phyloP scores from a whole-genome alignment of 2,888 invertebrate species.

The Spodoptera littoralis region DNA sequence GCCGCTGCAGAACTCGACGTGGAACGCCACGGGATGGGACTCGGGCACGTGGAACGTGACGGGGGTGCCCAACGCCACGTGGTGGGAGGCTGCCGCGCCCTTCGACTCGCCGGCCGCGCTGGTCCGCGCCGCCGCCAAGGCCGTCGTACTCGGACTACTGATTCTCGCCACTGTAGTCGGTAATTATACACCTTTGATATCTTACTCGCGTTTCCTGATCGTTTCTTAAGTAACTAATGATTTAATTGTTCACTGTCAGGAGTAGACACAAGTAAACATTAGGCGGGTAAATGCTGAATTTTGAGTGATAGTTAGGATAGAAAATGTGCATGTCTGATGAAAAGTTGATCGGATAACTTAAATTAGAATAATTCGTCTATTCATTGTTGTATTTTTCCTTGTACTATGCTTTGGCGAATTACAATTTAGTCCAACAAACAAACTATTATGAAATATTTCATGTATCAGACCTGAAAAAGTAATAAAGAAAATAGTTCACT shows the following conservation, averaged over 20 bases:
- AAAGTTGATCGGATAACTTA: too few relatives aligned
- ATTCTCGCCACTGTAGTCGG: slow-evolving; percentile 90
- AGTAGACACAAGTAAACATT: too few relatives aligned
- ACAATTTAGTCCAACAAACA: too few relatives aligned
- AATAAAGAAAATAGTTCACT: too few relatives aligned
- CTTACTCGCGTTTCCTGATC: slow-evolving; percentile 11
- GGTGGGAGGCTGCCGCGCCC: slow-evolving; percentile 82
- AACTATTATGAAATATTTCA: too few relatives aligned
- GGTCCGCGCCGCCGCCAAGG: slow-evolving; percentile 90
- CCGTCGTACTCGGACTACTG: slow-evolving; percentile 88
- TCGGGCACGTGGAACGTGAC: slow-evolving; percentile 76
- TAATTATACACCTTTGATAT: slow-evolving; percentile 65
- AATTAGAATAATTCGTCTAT: too few relatives aligned
- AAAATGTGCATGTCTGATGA: too few relatives aligned
- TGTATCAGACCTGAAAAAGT: too few relatives aligned
- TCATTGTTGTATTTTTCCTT: too few relatives aligned
- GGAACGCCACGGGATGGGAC: slow-evolving; percentile 78
- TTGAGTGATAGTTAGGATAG: too few relatives aligned
- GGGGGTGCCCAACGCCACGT: slow-evolving; percentile 75
- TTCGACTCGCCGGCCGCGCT: slow-evolving; percentile 87
- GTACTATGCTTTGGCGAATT: too few relatives aligned
- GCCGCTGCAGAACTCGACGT: slow-evolving; percentile 75
- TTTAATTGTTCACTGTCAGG: background rate
- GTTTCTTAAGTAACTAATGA: background rate
- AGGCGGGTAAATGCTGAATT: too few relatives aligned